Evolutionary conservation across 2,797 vertebrate species (phyloP).

Genomic region (Periophthalmus magnuspinnatus): DNA sequence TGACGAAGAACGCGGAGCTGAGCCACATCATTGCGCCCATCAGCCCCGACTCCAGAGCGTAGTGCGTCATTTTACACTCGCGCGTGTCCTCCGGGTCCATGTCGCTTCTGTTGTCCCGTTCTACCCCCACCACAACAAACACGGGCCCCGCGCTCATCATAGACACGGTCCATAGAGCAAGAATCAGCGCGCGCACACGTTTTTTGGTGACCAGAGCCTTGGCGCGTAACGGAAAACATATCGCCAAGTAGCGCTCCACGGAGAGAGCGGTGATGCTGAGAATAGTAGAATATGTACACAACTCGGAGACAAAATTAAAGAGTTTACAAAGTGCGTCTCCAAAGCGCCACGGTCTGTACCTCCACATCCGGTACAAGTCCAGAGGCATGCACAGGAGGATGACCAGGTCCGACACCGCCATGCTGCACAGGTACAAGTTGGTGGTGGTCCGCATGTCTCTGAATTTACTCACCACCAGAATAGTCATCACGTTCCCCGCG

Average conservation of each 20-base stretch:
- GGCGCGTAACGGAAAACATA: constrained; percentile 94
- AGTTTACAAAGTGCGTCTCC: constrained; percentile 93
- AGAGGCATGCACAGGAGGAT: constrained; percentile 97
- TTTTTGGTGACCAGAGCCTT: constrained; percentile 93
- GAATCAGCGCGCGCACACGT: constrained; percentile 88
- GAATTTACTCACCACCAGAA: constrained; percentile 91
- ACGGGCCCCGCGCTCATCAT: constrained; percentile 92
- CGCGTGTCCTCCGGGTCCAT: constrained; percentile 77
- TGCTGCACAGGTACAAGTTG: constrained; percentile 96
- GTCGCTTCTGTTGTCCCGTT: constrained; percentile 69
- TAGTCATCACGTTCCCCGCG: constrained; percentile 91
- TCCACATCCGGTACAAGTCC: constrained; percentile 95
- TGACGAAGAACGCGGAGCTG: constrained; percentile 93
- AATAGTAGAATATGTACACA: constrained; percentile 96
- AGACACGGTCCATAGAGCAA: constrained; percentile 89
- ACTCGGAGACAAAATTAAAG: constrained; percentile 95
- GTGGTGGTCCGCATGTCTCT: constrained; percentile 95
- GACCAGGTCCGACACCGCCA: constrained; percentile 95
- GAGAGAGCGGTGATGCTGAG: constrained; percentile 96
- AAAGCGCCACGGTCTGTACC: constrained; percentile 93
- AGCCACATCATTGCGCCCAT: constrained; percentile 96
- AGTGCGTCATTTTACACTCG: constrained; percentile 93
- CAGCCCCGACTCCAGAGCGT: constrained; percentile 90
- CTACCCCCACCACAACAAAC: constrained; percentile 93
- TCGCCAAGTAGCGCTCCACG: constrained; percentile 93